Evolutionary conservation across 2,797 vertebrate genomes (phyloP), one percentile per base, ranked within the genome.

Genomic region (Coregonus sp.): DNA sequence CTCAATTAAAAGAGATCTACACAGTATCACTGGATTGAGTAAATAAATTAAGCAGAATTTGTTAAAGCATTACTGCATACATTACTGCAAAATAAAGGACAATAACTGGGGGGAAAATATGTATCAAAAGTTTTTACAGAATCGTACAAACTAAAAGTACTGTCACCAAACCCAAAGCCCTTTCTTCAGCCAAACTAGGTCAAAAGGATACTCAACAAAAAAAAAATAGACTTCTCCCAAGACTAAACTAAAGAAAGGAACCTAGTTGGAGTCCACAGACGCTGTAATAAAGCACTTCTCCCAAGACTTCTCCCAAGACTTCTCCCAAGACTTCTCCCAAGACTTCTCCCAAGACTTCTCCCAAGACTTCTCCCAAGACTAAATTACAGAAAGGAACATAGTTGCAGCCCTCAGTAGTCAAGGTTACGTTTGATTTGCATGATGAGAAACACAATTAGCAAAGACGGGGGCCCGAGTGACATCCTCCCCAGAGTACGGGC

Each of bases 391-490:
- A 54, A 54, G 16, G 52, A 54, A 54, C 52, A 14, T 5, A 54
- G 52, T 54, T 54, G 12, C 4, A 66, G 63, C 12, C 29, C 29
- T 4, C 14, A 2, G 63, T 29, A 72, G 70, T 65, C 75, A 59
- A 72, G 73, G 70, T 73, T 70, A 29, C 75, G 40, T 79, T 79
- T 85, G 72, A 77, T 73, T 78, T 73, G 20, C 40, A 75, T 47
- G 75, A 80, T 78, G 76, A 82, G 72, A 66, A 67, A 69, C 56
- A 76, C 61, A 74, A 67, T 80, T 75, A 75, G 70, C 40, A 47
- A 66, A 74, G 65, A 68, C 69, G 63, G 4, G 52, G 68, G 25
- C 25, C 18, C 72, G 2, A 15, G 65, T 12, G 12, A 9, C 15
- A 2, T 67, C 59, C 70, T 35, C 50, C n/a, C 66, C 63, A 40